Base-by-base conservation (phyloP, 2,113 vertebrate species). In the Propithecus coquereli region DNA sequence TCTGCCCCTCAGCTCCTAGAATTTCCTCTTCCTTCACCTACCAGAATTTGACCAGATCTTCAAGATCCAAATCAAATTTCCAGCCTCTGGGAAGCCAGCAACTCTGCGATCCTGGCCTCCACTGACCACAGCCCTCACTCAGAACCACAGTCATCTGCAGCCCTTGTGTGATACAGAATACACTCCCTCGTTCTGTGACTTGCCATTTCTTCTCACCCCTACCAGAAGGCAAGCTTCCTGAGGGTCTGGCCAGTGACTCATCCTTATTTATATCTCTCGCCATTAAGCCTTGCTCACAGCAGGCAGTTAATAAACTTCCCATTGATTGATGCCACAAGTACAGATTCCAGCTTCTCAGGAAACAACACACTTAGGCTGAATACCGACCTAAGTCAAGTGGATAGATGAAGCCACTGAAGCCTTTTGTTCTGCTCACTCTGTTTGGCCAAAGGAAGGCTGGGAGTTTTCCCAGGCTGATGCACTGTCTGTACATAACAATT, bases 51-150 rank as follows among this genome's bases (percentile, higher is more conserved):
- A 92, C 16, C 68, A 61, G 50, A 4, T 86, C 66, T 93, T 95
- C 63, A 82, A 82, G 59, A 87, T 88, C 52, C 66, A 94, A 88
- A 88, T 91, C 68, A 88, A 96, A 89, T 83, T 59, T 52, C 43
- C 54, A 91, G 88, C 6, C 61, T 94, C 77, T 45, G 63, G 73
- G 76, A 95, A 96, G 63, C 45, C 76, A 91, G 85, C 77, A 66
- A 17, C 10, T 25, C 88, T 50, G n/a, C 45, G 81, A 40, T 37
- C 85, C 71, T 95, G 65, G 71, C 57, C 63, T 50, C 57, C 23
- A 91, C 0, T 8, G 30, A 59, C 16, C 45, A 22, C n/a, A 30
- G 32, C 25, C 18, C 50, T 43, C 2, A 40, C 90, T 93, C 23
- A 82, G 40, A 90, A 74, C 30, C 45, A 47, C 18, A 63, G 2